Evolutionary conservation across 2,888 invertebrate species (phyloP), one percentile per base, ranked within the genome.

Genomic region (Cosmia pyralina): DNA sequence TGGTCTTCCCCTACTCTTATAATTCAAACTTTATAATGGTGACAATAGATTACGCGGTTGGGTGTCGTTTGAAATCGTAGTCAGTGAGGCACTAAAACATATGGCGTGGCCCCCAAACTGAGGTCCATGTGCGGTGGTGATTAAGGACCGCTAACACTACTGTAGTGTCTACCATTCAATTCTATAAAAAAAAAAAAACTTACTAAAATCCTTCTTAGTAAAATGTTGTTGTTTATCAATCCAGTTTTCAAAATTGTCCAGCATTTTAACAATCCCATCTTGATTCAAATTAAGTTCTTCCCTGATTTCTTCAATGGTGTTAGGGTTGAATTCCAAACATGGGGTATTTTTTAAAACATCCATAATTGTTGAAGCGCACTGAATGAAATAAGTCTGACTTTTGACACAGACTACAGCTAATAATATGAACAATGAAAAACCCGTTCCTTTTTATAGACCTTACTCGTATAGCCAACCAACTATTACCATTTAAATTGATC

Each of bases 211-310:
- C 70, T 88, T 92, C 13, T 81, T 87, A 0, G 83, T 72, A 60
- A 93, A 91, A 81, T 93, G 92, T 0, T 88, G 79, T 72, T 93
- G 92, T 67, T 92, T 90, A 13, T 83, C 75, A 8, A 91, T 76
- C 93, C 93, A 93, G 10, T 89, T 85, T 19, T 87, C 81, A 13
- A 93, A 79, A 34, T 87, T 77, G 58, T 89, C 81, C 11, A 92
- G 73, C 0, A 90, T 87, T 38, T 88, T 81, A 6, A 88, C 81
- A 65, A 92, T 86, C 28, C 77, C 85, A 50, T 80, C 85, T 2
- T 85, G 84, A 17, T 88, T 85, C 34, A 92, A 84, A 53, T 87
- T 83, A 10, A 87, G 85, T 38, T 83, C 79, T 28, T 87, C 85
- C 38, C 90, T 88, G 0, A 92, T 67, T 58, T 68, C 73, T 22